Conservation (phyloP, 2,888 invertebrate species). For the Julus scanicus region DNA sequence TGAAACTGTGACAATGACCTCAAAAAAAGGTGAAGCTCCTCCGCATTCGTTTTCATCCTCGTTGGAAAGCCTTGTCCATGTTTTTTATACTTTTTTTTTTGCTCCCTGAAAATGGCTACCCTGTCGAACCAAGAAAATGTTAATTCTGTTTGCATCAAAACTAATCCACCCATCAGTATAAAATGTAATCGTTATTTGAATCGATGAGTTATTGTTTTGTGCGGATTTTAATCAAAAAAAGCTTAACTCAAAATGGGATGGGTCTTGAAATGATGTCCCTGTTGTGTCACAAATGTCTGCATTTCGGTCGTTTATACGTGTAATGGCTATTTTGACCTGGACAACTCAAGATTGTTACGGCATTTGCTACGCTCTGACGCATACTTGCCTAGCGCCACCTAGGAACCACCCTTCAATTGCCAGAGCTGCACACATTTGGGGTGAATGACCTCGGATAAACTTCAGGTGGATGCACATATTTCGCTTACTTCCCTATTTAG, state of each 20-base stretch:
- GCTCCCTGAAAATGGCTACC: background rate
- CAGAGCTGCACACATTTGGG: background rate
- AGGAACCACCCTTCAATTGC: constrained; percentile 3
- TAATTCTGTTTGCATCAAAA: background rate
- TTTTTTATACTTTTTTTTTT: background rate
- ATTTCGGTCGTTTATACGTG: background rate
- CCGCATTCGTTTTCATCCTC: constrained; percentile 5
- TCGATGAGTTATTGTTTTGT: too few species aligned
- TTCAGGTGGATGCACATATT: background rate
- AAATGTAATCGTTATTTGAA: too few species aligned
- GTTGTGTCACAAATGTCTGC: background rate
- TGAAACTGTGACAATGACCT: constrained; percentile 52
- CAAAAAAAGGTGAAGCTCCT: constrained; percentile 46
- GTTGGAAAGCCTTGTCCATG: background rate
- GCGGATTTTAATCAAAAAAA: background rate
- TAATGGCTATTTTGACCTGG: background rate
- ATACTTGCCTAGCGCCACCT: background rate
- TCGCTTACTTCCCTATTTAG: constrained; percentile 19
- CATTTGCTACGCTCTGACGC: background rate
- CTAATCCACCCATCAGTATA: background rate
- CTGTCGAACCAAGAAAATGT: background rate
- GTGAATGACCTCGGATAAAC: constrained; percentile 39
- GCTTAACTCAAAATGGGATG: background rate
- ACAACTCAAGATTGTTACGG: background rate
- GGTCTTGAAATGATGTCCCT: background rate